Base-by-base conservation (phyloP, 2,888 invertebrate species). In the Ectemnius cavifrons region DNA sequence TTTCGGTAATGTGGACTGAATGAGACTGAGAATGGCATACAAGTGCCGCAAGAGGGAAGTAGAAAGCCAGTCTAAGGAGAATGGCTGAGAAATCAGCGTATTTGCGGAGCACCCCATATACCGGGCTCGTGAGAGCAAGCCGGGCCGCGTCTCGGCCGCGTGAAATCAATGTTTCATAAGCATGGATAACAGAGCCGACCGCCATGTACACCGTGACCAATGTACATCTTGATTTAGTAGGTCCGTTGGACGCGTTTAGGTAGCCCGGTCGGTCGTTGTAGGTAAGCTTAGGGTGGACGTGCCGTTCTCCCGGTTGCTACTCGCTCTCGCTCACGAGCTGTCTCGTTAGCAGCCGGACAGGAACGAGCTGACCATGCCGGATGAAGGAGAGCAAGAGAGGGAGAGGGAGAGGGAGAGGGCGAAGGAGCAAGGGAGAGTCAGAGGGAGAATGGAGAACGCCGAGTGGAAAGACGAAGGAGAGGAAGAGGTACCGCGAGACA, bases 141-240 rank as follows among this genome's bases (percentile, higher is more conserved):
- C 81, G 79, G 85, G 79, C 84, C 87, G 87, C 90, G 90, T 90
- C 75, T 80, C 79, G 85, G 79, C 84, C 87, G 87, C 90, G 90
- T 90, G 90, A 90, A 90, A 91, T 90, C 90, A 91, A 90, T 90
- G 90, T 91, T 91, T 90, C 90, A 88, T 89, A 89, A 90, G 89
- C 89, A 86, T 83, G 87, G 87, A 88, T 88, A 88, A 89, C 88
- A 86, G 85, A 87, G 86, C 85, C 85, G 86, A 87, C 88, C 86
- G 78, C 86, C 84, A 82, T 84, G 86, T 85, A 85, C 87, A 87
- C 89, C 90, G 88, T 91, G 88, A 89, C 90, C 89, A 90, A 91
- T 89, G 90, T 90, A 90, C 90, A 89, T 90, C 90, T 90, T 90
- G 90, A 90, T 91, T 90, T 89, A 90, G 89, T 89, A 84, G 88